phyloP scores from a whole-genome alignment of 2,113 vertebrate genomes.

The Tiliqua scincoides region DNA sequence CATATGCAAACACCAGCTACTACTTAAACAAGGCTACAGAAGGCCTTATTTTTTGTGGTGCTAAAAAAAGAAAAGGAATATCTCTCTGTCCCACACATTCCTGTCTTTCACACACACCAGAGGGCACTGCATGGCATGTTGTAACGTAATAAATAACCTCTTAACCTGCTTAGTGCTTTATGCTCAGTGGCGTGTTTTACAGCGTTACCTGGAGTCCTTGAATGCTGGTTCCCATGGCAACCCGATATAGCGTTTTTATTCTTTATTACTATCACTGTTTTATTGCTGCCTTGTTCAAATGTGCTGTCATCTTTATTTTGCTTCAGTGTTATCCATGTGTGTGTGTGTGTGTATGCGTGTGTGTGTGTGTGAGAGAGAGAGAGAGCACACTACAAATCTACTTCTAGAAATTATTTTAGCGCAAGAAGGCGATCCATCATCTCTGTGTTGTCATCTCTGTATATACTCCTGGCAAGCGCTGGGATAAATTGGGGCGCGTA shows the following conservation, averaged over 20 bases:
- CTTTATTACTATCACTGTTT: constrained; percentile 75
- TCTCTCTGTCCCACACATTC: neutral
- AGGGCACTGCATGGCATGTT: constrained; percentile 70
- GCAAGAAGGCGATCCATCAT: constrained; percentile 57
- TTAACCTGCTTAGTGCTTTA: constrained; percentile 76
- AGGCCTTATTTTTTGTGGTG: neutral
- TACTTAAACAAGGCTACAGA: neutral
- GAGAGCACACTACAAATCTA: constrained; percentile 37
- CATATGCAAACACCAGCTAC: fast-evolving
- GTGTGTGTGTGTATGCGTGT: neutral
- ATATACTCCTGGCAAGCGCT: constrained; percentile 9
- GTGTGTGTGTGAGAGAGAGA: neutral
- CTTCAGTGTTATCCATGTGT: constrained; percentile 28
- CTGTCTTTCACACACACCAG: constrained; percentile 67
- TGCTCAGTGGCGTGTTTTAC: constrained; percentile 74
- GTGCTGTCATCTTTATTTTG: constrained; percentile 73
- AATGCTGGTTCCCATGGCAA: constrained; percentile 74
- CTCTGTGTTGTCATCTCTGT: constrained; percentile 49
- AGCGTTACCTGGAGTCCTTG: constrained; percentile 76
- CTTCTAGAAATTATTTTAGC: constrained; percentile 65
- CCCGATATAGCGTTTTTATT: constrained; percentile 72
- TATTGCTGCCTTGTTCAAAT: constrained; percentile 73
- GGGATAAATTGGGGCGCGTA: constrained; percentile 41
- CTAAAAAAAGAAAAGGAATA: too few species aligned
- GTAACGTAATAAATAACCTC: constrained; percentile 74